phyloP scores from a whole-genome alignment of 1,140 invertebrate genomes.

The Ceratoteleas bidentatus region DNA sequence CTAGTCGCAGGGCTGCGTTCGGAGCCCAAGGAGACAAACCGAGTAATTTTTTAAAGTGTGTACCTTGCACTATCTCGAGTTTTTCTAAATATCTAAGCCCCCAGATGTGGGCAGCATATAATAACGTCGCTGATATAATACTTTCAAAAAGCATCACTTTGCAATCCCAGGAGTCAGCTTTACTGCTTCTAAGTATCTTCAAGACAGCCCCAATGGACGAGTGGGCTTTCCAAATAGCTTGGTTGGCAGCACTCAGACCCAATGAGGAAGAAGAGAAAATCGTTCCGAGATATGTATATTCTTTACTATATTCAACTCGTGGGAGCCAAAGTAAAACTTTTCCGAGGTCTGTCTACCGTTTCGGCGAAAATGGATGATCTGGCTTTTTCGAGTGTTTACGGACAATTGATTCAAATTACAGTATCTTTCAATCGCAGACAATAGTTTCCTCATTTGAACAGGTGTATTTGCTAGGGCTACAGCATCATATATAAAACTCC shows the following conservation, averaged over 20 bases:
- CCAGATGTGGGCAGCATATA: constrained; percentile 12
- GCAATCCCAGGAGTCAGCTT: constrained; percentile 15
- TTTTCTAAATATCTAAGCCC: constrained; percentile 4
- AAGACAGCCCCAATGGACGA: constrained; percentile 1
- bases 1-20: constrained; percentile 6
- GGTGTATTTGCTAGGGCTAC: constrained; percentile 1
- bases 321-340: not conserved
- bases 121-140: constrained; percentile 1
- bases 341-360: not conserved
- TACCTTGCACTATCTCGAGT: not conserved
- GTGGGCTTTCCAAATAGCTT: constrained; percentile 6
- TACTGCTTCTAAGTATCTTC: not conserved
- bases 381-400: constrained; percentile 4
- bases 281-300: not conserved
- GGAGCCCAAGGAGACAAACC: not conserved
- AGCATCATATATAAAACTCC: constrained; percentile 3
- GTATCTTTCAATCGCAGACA: not conserved
- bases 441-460: not conserved
- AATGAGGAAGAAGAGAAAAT: not conserved
- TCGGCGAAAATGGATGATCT: not conserved
- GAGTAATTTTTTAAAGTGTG: constrained; percentile 10
- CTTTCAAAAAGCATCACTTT: constrained; percentile 7
- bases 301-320: not conserved
- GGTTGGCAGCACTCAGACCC: not conserved
- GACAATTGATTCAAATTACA: not conserved